These are phyloP conservation scores for Cynodonichthys magdalenae DNA, from an alignment of 2,797 vertebrate species.

Conservation along the genomic window DNA sequence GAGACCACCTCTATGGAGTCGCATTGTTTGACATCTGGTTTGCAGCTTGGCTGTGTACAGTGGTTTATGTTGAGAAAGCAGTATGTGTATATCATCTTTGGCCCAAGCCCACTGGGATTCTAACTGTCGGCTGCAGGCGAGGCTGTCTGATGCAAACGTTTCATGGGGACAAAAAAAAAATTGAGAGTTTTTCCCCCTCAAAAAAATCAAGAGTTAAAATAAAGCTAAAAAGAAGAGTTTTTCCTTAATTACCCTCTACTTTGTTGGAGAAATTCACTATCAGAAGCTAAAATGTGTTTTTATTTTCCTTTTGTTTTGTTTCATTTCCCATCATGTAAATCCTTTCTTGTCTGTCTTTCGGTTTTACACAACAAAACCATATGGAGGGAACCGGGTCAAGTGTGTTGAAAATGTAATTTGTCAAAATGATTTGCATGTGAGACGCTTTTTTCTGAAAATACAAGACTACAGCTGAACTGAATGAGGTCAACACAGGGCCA, in stretches of 20 bases:
- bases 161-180: slow-evolving; percentile 23
- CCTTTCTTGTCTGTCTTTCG: slow-evolving; percentile 9
- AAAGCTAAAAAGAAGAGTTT: background rate
- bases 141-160: slow-evolving; percentile 53
- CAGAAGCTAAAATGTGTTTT: slow-evolving; percentile 6
- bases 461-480: slow-evolving; percentile 29
- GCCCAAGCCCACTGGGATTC: slow-evolving; percentile 56
- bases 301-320: slow-evolving; percentile 10
- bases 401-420: slow-evolving; percentile 58
- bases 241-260: background rate
- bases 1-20: slow-evolving; percentile 62
- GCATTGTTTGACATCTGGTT: slow-evolving; percentile 77
- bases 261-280: slow-evolving; percentile 36
- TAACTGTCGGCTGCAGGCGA: slow-evolving; percentile 70
- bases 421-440: slow-evolving; percentile 53
- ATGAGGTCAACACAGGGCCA: slow-evolving; percentile 33
- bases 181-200: slow-evolving; percentile 1
- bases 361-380: slow-evolving; percentile 55
- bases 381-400: slow-evolving; percentile 72
- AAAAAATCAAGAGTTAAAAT: slow-evolving; percentile 25
- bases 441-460: slow-evolving; percentile 29
- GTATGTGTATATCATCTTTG: slow-evolving; percentile 77
- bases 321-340: slow-evolving; percentile 26
- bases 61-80: slow-evolving; percentile 72
- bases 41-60: slow-evolving; percentile 71